Evolutionary conservation across 2,113 vertebrate genomes (phyloP).

Genomic region (Misgurnus mizolepis): DNA sequence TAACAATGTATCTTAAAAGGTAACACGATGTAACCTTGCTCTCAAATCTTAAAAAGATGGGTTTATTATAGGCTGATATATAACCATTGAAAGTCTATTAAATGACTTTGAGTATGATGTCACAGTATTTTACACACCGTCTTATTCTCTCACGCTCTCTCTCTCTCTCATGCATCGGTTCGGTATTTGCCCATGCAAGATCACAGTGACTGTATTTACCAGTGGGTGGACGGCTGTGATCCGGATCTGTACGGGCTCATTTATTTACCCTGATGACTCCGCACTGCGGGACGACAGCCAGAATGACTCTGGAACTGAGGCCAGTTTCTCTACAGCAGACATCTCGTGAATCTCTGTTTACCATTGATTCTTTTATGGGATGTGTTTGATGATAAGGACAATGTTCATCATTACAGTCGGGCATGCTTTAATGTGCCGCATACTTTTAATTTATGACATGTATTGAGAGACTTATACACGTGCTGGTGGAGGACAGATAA

Average conservation of each 20-base stretch:
- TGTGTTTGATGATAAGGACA: neutral
- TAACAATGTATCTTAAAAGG: too few relatives aligned
- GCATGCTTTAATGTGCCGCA: too few relatives aligned
- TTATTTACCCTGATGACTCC: neutral
- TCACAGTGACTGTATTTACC: neutral
- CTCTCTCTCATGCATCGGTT: neutral
- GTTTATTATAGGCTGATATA: too few relatives aligned
- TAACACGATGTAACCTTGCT: too few relatives aligned
- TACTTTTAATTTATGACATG: too few relatives aligned
- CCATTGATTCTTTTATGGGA: neutral
- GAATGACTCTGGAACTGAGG: neutral
- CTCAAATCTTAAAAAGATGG: too few relatives aligned
- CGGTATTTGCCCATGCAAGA: neutral
- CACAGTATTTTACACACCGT: neutral
- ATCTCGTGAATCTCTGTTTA: neutral
- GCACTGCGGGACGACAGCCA: neutral
- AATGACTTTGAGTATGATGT: neutral
- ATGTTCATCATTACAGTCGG: too few relatives aligned
- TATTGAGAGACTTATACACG: too few relatives aligned
- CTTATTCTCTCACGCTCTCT: constrained; percentile 6
- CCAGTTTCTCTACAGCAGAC: neutral
- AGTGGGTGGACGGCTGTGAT: constrained; percentile 8
- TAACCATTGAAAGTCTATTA: too few relatives aligned
- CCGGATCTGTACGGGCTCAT: neutral
- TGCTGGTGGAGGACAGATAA: too few relatives aligned